Conservation (phyloP, 2,113 vertebrate genomes). For the Willisornis vidua region DNA sequence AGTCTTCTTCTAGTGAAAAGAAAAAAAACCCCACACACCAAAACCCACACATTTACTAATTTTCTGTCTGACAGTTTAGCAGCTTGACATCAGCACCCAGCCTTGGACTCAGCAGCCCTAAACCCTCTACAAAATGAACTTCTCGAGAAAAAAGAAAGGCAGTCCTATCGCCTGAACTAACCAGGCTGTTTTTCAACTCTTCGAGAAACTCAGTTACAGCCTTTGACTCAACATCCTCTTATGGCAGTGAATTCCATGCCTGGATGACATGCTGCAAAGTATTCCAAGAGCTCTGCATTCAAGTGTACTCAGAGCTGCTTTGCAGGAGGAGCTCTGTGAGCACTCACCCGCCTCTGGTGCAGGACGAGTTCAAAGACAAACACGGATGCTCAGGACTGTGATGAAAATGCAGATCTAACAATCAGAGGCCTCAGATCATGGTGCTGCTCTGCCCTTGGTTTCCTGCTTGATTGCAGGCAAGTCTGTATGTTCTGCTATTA, state of each 20-base stretch:
- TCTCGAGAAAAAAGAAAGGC: not conserved
- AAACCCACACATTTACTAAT: not conserved
- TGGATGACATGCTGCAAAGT: not conserved
- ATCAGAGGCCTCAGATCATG: not conserved
- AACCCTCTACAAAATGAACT: not conserved
- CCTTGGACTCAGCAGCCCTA: not conserved
- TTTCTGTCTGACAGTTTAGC: not conserved
- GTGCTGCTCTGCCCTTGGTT: not conserved
- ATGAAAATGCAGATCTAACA: not conserved
- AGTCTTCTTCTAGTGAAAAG: not conserved
- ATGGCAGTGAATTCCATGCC: not conserved
- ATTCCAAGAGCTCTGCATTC: not conserved
- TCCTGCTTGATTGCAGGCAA: not conserved
- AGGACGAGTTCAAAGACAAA: not conserved
- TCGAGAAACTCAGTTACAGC: not conserved
- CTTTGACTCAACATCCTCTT: constrained; percentile 1
- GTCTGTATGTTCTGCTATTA: not conserved
- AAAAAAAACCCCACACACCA: not conserved
- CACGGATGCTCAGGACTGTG: not conserved
- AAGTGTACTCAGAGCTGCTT: not conserved
- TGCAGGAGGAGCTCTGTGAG: not conserved
- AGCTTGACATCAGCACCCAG: not conserved
- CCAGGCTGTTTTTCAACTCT: not conserved
- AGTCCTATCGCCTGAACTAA: not conserved
- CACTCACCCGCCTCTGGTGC: not conserved